These are phyloP conservation scores for Enteromius paludinosus DNA, from an alignment of 2,797 vertebrate genomes.

Conservation along the genomic window DNA sequence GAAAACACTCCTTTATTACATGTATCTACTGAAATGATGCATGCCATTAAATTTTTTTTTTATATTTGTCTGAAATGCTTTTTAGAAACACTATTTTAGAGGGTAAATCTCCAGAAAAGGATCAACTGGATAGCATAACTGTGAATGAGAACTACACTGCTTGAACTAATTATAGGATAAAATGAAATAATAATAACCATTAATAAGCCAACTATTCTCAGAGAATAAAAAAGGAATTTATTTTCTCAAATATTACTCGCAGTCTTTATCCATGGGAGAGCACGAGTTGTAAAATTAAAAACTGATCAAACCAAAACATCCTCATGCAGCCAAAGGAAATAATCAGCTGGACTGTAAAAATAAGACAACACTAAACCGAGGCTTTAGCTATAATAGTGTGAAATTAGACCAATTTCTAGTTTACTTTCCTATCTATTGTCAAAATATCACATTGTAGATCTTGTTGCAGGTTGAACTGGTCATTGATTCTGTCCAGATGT, in stretches of 20 bases:
- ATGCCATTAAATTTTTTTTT: neutral
- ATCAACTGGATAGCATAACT: neutral
- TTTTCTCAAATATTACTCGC: slow-evolving; percentile 10
- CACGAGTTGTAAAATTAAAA: slow-evolving; percentile 33
- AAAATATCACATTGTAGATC: slow-evolving; percentile 20
- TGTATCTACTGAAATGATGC: neutral
- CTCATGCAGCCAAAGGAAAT: slow-evolving; percentile 52
- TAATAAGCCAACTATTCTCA: neutral
- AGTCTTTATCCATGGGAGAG: slow-evolving; percentile 10
- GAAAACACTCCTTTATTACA: neutral
- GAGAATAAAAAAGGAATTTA: neutral
- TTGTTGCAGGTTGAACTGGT: slow-evolving; percentile 15
- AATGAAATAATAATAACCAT: slow-evolving; percentile 10
- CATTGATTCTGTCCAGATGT: slow-evolving; percentile 23
- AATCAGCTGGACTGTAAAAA: slow-evolving; percentile 23
- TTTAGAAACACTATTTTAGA: neutral
- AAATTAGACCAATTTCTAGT: slow-evolving; percentile 48
- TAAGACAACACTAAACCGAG: slow-evolving; percentile 5
- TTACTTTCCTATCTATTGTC: slow-evolving; percentile 28
- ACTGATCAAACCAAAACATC: slow-evolving; percentile 32
- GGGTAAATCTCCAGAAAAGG: neutral
- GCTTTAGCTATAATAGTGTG: slow-evolving; percentile 10
- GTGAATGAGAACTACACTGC: neutral
- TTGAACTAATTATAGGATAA: slow-evolving; percentile 19
- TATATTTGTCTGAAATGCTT: neutral